These are phyloP conservation scores for Panopea generosa DNA, from an alignment of 2,888 invertebrate species.

Conservation along the genomic window DNA sequence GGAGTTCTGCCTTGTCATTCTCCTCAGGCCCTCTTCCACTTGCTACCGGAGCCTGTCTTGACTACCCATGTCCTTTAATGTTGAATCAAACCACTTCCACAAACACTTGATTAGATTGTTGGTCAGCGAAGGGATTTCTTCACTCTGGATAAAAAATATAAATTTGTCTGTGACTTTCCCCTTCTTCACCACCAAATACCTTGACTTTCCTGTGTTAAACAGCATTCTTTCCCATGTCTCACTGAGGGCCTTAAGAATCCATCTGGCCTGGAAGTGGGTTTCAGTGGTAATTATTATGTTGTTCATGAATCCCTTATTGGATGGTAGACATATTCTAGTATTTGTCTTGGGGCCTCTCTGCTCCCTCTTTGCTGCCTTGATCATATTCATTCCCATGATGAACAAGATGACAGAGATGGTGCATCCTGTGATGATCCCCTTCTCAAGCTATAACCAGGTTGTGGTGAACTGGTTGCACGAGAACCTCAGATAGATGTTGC, in stretches of 20 bases:
- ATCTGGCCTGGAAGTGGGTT: slow-evolving; percentile 13
- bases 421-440: slow-evolving; percentile 25
- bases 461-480: slow-evolving; percentile 14
- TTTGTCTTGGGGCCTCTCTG: slow-evolving; percentile 17
- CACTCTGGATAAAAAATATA: background rate
- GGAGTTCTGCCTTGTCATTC: slow-evolving; percentile 17
- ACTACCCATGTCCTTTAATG: background rate
- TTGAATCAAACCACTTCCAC: slow-evolving; percentile 8
- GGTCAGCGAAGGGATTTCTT: background rate
- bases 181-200: background rate
- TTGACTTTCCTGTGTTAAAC: slow-evolving; percentile 3
- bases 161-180: slow-evolving; percentile 4
- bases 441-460: slow-evolving; percentile 13
- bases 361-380: slow-evolving; percentile 20
- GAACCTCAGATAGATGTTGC: slow-evolving; percentile 24
- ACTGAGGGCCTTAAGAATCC: background rate
- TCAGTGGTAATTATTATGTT: slow-evolving; percentile 23
- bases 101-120: background rate
- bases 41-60: slow-evolving; percentile 4
- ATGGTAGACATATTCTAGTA: slow-evolving; percentile 13
- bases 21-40: slow-evolving; percentile 15
- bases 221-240: slow-evolving; percentile 3
- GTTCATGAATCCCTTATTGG: slow-evolving; percentile 27
- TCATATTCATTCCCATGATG: slow-evolving; percentile 40
- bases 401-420: slow-evolving; percentile 32